Evolutionary conservation across 1,140 invertebrate genomes (phyloP), one percentile per base, ranked within the genome.

Genomic region (Aradophagus sp.): DNA sequence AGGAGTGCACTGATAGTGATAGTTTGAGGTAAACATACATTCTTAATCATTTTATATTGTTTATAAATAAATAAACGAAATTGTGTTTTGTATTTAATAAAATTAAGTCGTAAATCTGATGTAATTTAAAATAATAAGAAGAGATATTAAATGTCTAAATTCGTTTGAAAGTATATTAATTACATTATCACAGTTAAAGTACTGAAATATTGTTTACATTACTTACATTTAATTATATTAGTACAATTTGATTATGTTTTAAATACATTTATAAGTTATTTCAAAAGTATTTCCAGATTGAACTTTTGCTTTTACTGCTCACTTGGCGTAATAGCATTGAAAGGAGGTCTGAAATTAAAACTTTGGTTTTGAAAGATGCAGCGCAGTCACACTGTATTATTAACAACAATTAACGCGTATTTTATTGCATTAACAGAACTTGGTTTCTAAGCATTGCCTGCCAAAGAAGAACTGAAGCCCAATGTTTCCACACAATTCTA

Each of bases 401-500:
- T 59, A 73, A 53, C 52, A 48, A 63, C 52, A 68, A 73, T 73
- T 73, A 73, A 68, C 63, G 19, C 20, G 35, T 62, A 56, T 74
- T 62, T 61, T 29, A 17, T 69, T 69, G 55, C 47, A 14, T 68
- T 62, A 27, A 27, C 61, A 87, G 86, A 87, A 86, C 85, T 87
- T 86, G 86, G 85, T 87, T 87, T 87, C 84, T 87, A 87, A 86
- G 85, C 85, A 87, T 88, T 87, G 86, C 86, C 87, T 87, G 87
- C 87, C 87, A 88, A 88, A 88, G 87, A 88, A 86, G 84, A 87
- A 87, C 86, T 87, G 86, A 87, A 55, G 84, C 86, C 86, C 85
- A 87, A 88, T 88, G 87, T 88, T 87, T 87, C 86, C 86, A 87
- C 83, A 87, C 86, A 86, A 87, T 87, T 87, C 86, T 88, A 88